Evolutionary conservation across 2,797 vertebrate genomes (phyloP), one percentile per base, ranked within the genome.

Genomic region (Syndactyla subalaris): DNA sequence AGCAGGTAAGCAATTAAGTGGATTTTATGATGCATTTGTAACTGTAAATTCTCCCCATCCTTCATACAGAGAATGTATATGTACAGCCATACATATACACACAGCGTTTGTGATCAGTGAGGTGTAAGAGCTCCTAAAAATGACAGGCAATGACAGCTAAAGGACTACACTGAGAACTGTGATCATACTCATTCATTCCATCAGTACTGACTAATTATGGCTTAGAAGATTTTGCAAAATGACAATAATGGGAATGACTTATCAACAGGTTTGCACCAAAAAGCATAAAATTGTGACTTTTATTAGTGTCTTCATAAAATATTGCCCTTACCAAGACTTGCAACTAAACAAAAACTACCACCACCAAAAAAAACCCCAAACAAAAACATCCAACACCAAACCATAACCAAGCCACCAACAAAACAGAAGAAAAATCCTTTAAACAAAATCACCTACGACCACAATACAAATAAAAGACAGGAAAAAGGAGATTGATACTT

Each of bases 161-260:
- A 76, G 68, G 30, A 65, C 54, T 71, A 38, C 27, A 73, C 6
- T 46, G 66, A 73, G 23, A 70, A 43, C 22, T 48, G 34, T 52
- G 46, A 26, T 71, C 18, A 36, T 34, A 39, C 61, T 41, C 21
- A 43, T 20, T 83, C 38, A 24, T 30, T 46, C 36, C 48, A 29
- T 59, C 77, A 59, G 55, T 8, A 57, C 43, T 43, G 13, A 34
- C 32, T 15, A 81, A 73, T 34, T 46, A 86, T 59, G 59, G 58
- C 79, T 81, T 34, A 48, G 27, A 54, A 49, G 26, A 39, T n/a
- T 75, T 63, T 51, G 73, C 34, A 92, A 93, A 97, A 96, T 97
- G 93, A 96, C 93, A 96, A 95, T 92, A 96, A 97, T 89, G 87
- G 94, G 96, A 96, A 97, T 93, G 96, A 96, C 93, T 90, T 94